Conservation (phyloP, 2,113 vertebrate species). For the Channa maculata region DNA sequence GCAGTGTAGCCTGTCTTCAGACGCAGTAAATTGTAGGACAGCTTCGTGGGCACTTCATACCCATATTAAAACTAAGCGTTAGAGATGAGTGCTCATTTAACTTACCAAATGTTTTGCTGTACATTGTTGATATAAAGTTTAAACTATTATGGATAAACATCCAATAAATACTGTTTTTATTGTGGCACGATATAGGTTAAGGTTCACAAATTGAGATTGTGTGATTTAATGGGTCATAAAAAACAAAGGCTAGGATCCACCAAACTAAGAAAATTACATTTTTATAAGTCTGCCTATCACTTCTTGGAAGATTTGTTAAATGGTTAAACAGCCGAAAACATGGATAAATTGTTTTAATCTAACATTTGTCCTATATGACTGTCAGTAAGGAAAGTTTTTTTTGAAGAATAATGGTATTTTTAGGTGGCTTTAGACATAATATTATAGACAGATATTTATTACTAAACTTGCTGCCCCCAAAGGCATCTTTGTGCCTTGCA, state of each 20-base stretch:
- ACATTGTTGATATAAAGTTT: too few species aligned
- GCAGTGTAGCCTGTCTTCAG: too few species aligned
- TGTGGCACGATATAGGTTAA: too few species aligned
- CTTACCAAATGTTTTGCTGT: too few species aligned
- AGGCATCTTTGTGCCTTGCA: too few species aligned
- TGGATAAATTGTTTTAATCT: neutral
- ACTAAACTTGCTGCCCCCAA: neutral
- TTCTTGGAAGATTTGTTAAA: too few species aligned
- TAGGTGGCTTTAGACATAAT: neutral
- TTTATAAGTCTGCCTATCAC: neutral
- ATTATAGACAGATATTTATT: constrained; percentile 3
- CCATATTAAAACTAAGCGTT: too few species aligned
- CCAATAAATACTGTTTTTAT: too few species aligned
- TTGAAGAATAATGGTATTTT: constrained; percentile 20
- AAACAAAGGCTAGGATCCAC: neutral
- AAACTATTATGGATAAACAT: too few species aligned
- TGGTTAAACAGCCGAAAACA: neutral
- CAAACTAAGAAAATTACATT: neutral
- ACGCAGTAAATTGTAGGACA: too few species aligned
- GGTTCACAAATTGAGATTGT: neutral
- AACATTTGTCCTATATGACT: neutral
- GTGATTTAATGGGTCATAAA: neutral
- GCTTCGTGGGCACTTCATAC: too few species aligned
- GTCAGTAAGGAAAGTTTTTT: neutral
- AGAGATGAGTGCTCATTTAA: too few species aligned